Conservation (phyloP, 2,888 invertebrate species). For the Lepetodrilus schrolli region DNA sequence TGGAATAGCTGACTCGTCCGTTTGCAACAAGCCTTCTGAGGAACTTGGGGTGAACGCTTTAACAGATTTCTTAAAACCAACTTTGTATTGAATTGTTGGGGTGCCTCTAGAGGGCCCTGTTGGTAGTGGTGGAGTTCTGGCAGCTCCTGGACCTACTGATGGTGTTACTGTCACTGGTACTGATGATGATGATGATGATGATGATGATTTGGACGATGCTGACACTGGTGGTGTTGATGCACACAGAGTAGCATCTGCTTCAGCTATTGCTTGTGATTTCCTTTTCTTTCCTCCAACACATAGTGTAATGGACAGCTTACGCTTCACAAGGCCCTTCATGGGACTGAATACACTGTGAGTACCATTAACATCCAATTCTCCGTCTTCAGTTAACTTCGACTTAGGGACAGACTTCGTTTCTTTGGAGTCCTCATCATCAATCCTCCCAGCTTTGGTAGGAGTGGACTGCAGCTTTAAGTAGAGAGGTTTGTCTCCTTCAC, state of each 20-base stretch:
- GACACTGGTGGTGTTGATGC: neutral
- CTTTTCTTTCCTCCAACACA: slow-evolving; percentile 22
- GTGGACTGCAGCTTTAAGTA: neutral
- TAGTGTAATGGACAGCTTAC: neutral
- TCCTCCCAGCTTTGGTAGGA: no score
- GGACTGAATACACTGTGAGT: slow-evolving; percentile 21
- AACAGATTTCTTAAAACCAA: neutral
- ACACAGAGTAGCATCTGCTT: no score
- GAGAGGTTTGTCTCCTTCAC: neutral
- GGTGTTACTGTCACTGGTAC: neutral
- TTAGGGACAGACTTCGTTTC: neutral
- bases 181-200: neutral
- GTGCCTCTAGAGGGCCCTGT: neutral
- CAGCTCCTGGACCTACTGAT: neutral
- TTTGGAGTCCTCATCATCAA: neutral
- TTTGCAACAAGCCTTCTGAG: neutral
- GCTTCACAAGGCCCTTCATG: neutral
- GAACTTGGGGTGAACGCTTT: no score
- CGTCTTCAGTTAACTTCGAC: neutral
- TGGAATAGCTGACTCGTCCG: neutral
- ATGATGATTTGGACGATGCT: neutral
- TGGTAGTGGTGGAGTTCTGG: no score
- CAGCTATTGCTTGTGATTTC: neutral
- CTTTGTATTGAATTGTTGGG: slow-evolving; percentile 11
- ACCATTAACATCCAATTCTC: slow-evolving; percentile 15